phyloP scores from a whole-genome alignment of 2,797 vertebrate species.

The Paramormyrops hopkinsi region DNA sequence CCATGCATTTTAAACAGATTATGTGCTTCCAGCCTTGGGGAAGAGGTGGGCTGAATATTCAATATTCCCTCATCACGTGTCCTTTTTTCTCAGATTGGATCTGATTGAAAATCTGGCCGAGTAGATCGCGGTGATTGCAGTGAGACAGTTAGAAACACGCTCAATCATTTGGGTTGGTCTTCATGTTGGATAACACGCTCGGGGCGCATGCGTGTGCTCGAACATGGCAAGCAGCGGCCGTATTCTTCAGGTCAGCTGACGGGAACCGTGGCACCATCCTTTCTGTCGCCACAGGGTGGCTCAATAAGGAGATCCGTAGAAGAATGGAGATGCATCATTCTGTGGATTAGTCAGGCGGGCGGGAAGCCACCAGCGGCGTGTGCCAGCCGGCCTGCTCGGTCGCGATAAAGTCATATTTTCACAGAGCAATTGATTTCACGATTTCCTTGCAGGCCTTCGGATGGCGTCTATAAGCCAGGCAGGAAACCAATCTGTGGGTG shows the following conservation, averaged over 20 bases:
- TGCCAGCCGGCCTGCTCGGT: slow-evolving; percentile 9
- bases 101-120: background rate
- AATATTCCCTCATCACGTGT: background rate
- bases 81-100: slow-evolving; percentile 13
- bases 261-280: background rate
- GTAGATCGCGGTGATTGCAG: background rate
- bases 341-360: background rate
- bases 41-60: background rate
- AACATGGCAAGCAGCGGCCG: background rate
- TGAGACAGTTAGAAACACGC: background rate
- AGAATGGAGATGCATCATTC: slow-evolving; percentile 13
- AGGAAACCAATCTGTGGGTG: slow-evolving; percentile 21
- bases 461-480: slow-evolving; percentile 16
- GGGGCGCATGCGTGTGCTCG: background rate
- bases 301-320: background rate
- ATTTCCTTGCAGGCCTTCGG: slow-evolving; percentile 17
- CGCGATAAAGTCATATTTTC: slow-evolving; percentile 23
- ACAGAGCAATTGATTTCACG: slow-evolving; percentile 24
- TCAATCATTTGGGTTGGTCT: background rate
- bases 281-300: background rate
- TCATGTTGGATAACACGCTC: background rate
- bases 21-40: background rate
- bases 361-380: background rate
- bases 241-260: background rate
- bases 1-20: background rate